Evolutionary conservation across 1,140 invertebrate genomes (phyloP).

Genomic region (Danaus plexippus): DNA sequence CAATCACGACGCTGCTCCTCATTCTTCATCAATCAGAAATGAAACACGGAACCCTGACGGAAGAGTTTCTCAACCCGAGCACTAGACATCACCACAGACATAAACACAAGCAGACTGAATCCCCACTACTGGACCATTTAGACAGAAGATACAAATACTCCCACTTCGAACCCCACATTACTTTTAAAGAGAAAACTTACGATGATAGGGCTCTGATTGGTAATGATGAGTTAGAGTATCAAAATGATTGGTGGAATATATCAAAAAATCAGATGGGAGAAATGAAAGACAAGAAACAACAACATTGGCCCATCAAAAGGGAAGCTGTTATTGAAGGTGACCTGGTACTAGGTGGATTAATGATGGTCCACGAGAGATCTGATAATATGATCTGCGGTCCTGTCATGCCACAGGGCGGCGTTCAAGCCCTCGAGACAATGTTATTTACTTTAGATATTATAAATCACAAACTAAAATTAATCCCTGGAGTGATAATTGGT

Average conservation of each 20-base stretch:
- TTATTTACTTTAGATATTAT: slow-evolving; percentile 90
- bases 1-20: slow-evolving; percentile 38
- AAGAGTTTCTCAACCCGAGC: slow-evolving; percentile 27
- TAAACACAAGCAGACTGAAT: slow-evolving; percentile 41
- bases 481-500: slow-evolving; percentile 87
- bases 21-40: slow-evolving; percentile 37
- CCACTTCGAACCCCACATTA: slow-evolving; percentile 22
- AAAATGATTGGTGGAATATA: slow-evolving; percentile 45
- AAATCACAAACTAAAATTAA: slow-evolving; percentile 74
- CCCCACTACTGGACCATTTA: slow-evolving; percentile 11
- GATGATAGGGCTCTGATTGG: slow-evolving; percentile 20
- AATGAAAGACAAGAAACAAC: slow-evolving; percentile 55
- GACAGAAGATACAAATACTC: slow-evolving; percentile 3
- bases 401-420: slow-evolving; percentile 95
- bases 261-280: slow-evolving; percentile 50
- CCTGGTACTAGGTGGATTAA: slow-evolving; percentile 87
- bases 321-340: slow-evolving; percentile 90
- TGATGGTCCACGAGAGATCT: slow-evolving; percentile 77
- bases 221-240: slow-evolving; percentile 22
- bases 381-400: slow-evolving; percentile 76
- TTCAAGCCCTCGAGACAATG: slow-evolving; percentile 93
- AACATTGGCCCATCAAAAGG: slow-evolving; percentile 87
- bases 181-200: slow-evolving; percentile 29
- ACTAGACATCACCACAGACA: slow-evolving; percentile 54
- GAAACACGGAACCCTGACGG: slow-evolving; percentile 27